A percentile compares a stretch with the other conserved stretches of the same genome.
Conservation (phyloP, 2,113 vertebrate species). For the Bothrops jararaca region DNA sequence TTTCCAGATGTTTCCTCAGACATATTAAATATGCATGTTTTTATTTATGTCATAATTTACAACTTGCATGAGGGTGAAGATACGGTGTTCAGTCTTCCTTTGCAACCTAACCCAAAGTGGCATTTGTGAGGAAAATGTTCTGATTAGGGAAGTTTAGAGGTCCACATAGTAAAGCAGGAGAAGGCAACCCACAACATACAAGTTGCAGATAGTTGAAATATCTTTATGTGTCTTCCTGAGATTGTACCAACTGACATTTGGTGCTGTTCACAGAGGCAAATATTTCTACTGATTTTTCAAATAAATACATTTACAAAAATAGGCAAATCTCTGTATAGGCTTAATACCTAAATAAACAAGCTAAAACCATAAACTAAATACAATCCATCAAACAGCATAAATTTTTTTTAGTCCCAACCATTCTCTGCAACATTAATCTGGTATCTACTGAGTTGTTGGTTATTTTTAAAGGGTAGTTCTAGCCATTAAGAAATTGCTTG, state of each 20-base stretch:
- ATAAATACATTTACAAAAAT: background rate
- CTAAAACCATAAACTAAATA: background rate
- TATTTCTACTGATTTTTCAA: background rate
- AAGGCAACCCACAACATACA: background rate
- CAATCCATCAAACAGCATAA: background rate
- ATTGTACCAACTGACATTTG: background rate
- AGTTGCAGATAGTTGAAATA: background rate
- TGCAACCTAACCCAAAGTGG: background rate
- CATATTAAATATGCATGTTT: background rate
- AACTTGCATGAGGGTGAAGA: background rate
- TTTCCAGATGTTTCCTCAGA: background rate
- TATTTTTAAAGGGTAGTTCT: background rate
- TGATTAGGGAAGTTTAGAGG: background rate
- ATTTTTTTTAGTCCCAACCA: background rate
- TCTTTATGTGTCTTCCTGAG: background rate
- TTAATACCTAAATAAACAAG: background rate
- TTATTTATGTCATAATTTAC: background rate
- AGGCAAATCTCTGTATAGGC: background rate
- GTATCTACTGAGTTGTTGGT: background rate
- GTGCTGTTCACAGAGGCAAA: background rate
- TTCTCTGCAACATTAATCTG: background rate
- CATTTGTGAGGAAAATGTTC: background rate
- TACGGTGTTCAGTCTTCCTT: background rate
- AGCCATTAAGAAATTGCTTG: background rate
- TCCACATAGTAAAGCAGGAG: background rate